Evolutionary conservation across 2,888 invertebrate genomes (phyloP).

Genomic region (Fabriciana adippe): DNA sequence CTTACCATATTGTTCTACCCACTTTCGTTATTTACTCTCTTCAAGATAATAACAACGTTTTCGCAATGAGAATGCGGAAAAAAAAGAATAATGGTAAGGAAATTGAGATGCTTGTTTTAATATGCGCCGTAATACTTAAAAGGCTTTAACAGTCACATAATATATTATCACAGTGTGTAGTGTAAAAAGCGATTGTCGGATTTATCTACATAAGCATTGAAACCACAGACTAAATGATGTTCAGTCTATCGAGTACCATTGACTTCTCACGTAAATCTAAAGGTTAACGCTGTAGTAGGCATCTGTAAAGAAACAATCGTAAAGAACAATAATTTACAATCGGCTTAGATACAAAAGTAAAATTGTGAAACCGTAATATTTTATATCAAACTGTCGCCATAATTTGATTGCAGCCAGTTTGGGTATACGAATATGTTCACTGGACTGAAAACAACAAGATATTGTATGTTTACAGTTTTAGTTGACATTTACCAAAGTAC

Average conservation of each 20-base stretch:
- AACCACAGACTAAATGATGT: conserved; percentile 67
- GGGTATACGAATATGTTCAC: conserved; percentile 8
- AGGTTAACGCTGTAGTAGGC: conserved; percentile 59
- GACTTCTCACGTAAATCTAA: conserved; percentile 69
- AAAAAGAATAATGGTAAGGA: background rate
- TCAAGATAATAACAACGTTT: background rate
- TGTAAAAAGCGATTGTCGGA: conserved; percentile 47
- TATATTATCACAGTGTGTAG: background rate
- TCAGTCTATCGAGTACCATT: conserved; percentile 70
- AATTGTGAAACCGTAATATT: background rate
- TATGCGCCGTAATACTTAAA: no score
- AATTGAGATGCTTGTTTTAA: no score
- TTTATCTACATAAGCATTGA: conserved; percentile 47
- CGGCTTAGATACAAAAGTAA: no score
- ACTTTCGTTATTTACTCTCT: background rate
- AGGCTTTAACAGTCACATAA: no score
- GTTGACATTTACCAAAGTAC: conserved; percentile 39
- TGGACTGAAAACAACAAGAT: conserved; percentile 27
- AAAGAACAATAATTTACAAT: no score
- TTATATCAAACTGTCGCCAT: background rate
- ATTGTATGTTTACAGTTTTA: conserved; percentile 30
- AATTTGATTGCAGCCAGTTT: conserved; percentile 8
- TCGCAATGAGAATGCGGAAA: background rate
- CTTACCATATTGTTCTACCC: background rate
- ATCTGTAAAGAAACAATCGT: conserved; percentile 35